These are phyloP conservation scores for Invenusta paracnida DNA, from an alignment of 2,888 invertebrate genomes.

Conservation along the genomic window DNA sequence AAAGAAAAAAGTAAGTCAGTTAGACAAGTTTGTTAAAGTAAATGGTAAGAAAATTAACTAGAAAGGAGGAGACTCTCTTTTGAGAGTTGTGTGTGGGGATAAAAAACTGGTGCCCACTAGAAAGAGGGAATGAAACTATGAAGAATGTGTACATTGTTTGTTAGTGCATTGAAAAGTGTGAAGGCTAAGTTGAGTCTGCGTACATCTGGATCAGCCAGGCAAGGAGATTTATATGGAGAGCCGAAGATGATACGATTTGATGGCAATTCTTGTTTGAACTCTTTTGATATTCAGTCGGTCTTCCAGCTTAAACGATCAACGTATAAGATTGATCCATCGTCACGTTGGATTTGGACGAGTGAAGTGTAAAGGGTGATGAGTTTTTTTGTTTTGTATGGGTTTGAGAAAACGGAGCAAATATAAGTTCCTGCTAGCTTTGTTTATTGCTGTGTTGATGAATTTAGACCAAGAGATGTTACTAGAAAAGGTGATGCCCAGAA, in stretches of 20 bases:
- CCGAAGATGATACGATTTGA: not conserved
- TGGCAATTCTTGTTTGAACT: not conserved
- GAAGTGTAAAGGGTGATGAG: not conserved
- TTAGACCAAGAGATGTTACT: not conserved
- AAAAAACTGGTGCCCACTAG: not conserved
- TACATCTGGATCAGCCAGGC: not conserved
- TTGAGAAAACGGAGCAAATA: not conserved
- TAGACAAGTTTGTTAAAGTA: not conserved
- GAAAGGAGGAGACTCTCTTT: not conserved
- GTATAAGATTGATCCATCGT: not conserved
- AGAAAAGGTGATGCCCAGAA: not conserved
- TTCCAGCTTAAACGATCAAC: not conserved
- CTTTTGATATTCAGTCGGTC: not conserved
- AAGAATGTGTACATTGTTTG: no score
- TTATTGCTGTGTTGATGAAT: not conserved
- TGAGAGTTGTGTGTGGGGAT: not conserved
- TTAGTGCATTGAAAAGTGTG: no score
- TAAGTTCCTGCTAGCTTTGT: not conserved
- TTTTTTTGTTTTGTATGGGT: not conserved
- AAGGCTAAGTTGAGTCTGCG: not conserved
- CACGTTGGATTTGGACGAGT: not conserved
- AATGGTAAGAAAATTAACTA: not conserved
- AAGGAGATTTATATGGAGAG: not conserved
- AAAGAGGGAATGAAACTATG: not conserved
- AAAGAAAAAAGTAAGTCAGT: no score